Conservation (phyloP, 2,888 invertebrate species). For the Diarsia rubi region DNA sequence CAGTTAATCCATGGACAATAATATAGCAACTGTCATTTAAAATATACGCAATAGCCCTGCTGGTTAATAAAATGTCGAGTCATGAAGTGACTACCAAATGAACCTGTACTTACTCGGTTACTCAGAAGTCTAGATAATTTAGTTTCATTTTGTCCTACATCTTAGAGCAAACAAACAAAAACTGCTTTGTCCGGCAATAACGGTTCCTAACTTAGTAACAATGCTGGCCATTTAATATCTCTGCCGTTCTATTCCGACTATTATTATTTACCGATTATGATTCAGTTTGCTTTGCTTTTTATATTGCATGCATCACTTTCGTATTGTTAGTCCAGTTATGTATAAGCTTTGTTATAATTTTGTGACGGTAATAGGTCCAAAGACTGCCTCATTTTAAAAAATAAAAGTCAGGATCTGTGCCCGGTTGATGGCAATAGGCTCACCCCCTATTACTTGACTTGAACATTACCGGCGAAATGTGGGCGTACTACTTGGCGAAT, state of each 20-base stretch:
- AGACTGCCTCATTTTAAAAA: too few relatives aligned
- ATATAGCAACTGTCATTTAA: too few relatives aligned
- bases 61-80: neutral
- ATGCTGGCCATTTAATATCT: neutral
- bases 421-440: too few relatives aligned
- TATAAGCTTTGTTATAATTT: neutral
- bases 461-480: too few relatives aligned
- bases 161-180: slow-evolving; percentile 38
- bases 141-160: slow-evolving; percentile 28
- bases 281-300: neutral
- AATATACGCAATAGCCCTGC: too few relatives aligned
- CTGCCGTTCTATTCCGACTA: slow-evolving; percentile 5
- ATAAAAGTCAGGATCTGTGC: too few relatives aligned
- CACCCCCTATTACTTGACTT: too few relatives aligned
- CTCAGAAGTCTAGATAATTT: neutral
- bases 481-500: too few relatives aligned
- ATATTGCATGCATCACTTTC: neutral
- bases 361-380: neutral
- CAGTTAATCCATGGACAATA: too few relatives aligned
- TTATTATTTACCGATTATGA: slow-evolving; percentile 17
- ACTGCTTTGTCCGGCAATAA: slow-evolving; percentile 17
- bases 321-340: neutral
- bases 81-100: neutral
- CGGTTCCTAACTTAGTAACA: slow-evolving; percentile 8
- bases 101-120: neutral